Base-by-base conservation (phyloP, 2,888 invertebrate genomes). In the Eilema griseolum region DNA sequence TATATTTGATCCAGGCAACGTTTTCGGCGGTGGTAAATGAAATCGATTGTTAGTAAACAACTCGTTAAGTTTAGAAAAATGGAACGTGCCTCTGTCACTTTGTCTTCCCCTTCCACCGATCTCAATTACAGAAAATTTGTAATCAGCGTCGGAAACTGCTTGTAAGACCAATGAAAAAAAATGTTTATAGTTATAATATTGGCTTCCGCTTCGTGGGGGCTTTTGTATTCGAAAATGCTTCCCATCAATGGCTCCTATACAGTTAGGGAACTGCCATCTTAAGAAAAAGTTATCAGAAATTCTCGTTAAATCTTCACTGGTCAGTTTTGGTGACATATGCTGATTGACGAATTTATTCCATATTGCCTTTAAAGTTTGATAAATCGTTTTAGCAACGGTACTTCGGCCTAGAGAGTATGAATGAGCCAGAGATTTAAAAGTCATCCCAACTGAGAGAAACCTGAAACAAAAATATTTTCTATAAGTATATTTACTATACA, bases 1-100 rank as follows among this genome's bases (percentile, higher is more conserved):
- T 23, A 70, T 37, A 71, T 75, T 71, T 66, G 74, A 76, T 7
- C 72, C 72, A 63, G 76, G 75, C 64, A 78, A 63, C 31, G 20
- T 69, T 46, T 66, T 14, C 20, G 72, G 65, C 41, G 67, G 73
- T 67, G 73, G 73, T 20, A 73, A 26, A 61, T 73, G 64, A 61
- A 73, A 73, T 70, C 56, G 41, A 73, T 73, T 70, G 33, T 69
- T 62, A 16, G 62, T 69, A 31, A 72, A 59, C 64, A 72, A 59
- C 61, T 60, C 31, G 26, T 69, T 69, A 8, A 72, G 60, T 69
- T 59, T 61, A 24, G 65, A 72, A 72, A 61, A 72, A 72, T 72
- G 69, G 57, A 72, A 72, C 10, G 69, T 72, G 57, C 69, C 72
- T 57, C 66, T 66, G 59, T 72, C 69, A 61, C 60, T 72, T 41